Conservation (phyloP, 1,140 invertebrate species). For the Leptopilina clavipes region DNA sequence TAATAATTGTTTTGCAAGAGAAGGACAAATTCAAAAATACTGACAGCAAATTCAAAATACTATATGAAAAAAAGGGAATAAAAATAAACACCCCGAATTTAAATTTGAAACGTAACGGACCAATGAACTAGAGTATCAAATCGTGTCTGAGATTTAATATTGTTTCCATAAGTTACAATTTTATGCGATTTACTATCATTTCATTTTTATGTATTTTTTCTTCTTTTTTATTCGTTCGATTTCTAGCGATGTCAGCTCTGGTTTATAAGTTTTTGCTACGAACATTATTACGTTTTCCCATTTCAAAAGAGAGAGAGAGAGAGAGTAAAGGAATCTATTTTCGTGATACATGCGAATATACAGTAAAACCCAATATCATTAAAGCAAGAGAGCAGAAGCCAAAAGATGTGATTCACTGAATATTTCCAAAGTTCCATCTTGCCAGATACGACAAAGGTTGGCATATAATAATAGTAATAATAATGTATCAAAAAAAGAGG, state of each 20-base stretch:
- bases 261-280: not conserved
- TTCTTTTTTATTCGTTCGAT: not conserved
- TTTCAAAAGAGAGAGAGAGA: not conserved
- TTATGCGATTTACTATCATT: not conserved
- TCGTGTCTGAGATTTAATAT: not conserved
- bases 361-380: slow-evolving; percentile 8
- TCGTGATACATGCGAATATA: not conserved
- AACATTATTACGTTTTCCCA: slow-evolving; percentile 18
- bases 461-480: not conserved
- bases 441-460: not conserved
- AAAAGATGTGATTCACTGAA: not conserved
- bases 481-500: too few relatives aligned
- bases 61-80: too few relatives aligned
- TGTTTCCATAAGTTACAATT: not conserved
- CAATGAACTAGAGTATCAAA: not conserved
- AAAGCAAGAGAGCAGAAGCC: not conserved
- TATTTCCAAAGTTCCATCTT: slow-evolving; percentile 3
- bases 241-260: slow-evolving; percentile 2
- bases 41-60: too few relatives aligned
- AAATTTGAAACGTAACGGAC: too few relatives aligned
- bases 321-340: slow-evolving; percentile 21
- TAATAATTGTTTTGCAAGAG: too few relatives aligned
- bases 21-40: too few relatives aligned
- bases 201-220: not conserved
- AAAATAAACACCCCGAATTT: too few relatives aligned